These are phyloP conservation scores for Neofelis nebulosa DNA, from an alignment of 2,113 vertebrate genomes.

Conservation along the genomic window DNA sequence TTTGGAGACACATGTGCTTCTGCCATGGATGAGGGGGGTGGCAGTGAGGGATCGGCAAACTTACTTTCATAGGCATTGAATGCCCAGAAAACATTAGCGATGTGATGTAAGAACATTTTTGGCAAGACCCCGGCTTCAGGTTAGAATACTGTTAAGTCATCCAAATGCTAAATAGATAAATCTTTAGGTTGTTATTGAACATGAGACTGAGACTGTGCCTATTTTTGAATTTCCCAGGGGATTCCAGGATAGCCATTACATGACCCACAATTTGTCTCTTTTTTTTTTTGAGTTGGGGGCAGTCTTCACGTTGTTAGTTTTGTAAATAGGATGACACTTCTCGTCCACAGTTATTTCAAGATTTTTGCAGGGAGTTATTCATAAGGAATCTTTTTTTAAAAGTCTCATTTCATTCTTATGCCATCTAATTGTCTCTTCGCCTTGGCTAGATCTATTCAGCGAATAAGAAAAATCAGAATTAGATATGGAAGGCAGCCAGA, in stretches of 20 bases:
- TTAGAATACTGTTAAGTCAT: constrained; percentile 63
- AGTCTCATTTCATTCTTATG: constrained; percentile 55
- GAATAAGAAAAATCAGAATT: constrained; percentile 66
- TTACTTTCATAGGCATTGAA: constrained; percentile 76
- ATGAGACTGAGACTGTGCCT: constrained; percentile 58
- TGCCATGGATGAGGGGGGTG: constrained; percentile 73
- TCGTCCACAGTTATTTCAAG: constrained; percentile 57
- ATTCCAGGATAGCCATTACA: constrained; percentile 56
- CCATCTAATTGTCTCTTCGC: constrained; percentile 67
- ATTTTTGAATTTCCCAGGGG: constrained; percentile 54
- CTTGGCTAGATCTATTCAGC: constrained; percentile 62
- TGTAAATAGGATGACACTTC: constrained; percentile 39
- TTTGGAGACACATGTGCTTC: constrained; percentile 59
- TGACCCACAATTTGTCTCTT: constrained; percentile 55
- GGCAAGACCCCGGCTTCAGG: constrained; percentile 71
- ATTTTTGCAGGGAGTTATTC: constrained; percentile 68
- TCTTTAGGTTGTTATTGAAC: constrained; percentile 75
- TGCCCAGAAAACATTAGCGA: constrained; percentile 77
- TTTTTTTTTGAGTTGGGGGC: neutral
- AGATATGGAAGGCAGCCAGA: constrained; percentile 41
- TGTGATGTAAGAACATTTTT: constrained; percentile 76
- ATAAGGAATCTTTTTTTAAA: constrained; percentile 26
- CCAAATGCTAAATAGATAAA: constrained; percentile 76
- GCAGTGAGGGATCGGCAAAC: constrained; percentile 63
- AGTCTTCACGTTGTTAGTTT: constrained; percentile 63